Base-by-base conservation (phyloP, 2,888 invertebrate species). In the Nasonia oneida region DNA sequence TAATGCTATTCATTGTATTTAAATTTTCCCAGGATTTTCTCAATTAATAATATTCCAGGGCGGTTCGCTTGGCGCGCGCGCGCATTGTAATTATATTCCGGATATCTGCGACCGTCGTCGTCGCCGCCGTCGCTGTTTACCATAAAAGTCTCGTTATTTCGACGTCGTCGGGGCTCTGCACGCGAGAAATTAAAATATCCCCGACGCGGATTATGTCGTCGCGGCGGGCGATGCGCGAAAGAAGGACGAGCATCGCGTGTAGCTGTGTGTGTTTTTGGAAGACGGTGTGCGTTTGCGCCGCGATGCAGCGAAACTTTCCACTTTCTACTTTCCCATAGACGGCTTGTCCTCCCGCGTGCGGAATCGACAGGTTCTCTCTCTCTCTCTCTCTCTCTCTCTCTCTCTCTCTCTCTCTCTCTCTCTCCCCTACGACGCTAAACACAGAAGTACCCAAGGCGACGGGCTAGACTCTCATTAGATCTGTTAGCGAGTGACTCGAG, bases 81-180 rank as follows among this genome's bases (percentile, higher is more conserved):
- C 12, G 14, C 67, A 29, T 67, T 67, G 67, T 67, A 67, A 67
- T 67, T 33, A 61, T 61, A 67, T 29, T 67, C 67, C 67, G 67
- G 67, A 67, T 67, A 67, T 67, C 67, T 67, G 67, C 57, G 57
- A 47, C 47, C 47, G n/a, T 6, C 47, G n/a, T 1, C 8, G 57
- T 23, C 10, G 29, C 29, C 10, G 64, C 64, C 10, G 29, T 12
- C 10, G 64, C 64, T 29, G 67, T 67, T 67, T 67, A 67, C 67
- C 67, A 67, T 67, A 67, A 67, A 67, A 67, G 67, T 67, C 67
- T 67, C 67, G 67, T 67, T 67, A 67, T 67, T 67, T 33, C n/a
- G 67, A 33, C 67, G 67, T 14, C 47, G 47, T 10, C 42, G 47
- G 47, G 47, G 64, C 29, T 23, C 10, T 29, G 29, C 67, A 33